Evolutionary conservation across 2,888 invertebrate genomes (phyloP).

Genomic region (Eupsilia transversa): DNA sequence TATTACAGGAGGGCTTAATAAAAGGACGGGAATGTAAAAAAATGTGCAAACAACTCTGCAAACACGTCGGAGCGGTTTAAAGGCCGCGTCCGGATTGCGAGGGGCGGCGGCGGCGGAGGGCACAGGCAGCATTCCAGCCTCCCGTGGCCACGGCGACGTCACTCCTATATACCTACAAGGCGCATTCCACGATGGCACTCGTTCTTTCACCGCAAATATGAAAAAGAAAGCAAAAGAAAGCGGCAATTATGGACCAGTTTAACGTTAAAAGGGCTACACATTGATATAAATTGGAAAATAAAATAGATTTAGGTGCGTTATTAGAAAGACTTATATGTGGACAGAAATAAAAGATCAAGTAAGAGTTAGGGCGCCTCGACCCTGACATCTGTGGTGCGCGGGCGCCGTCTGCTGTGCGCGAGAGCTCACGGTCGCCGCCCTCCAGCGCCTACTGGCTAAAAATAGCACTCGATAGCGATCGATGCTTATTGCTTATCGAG

Average conservation of each 20-base stretch:
- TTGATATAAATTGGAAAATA: conserved; percentile 20
- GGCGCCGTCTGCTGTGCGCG: conserved; percentile 75
- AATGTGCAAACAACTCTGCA: conserved; percentile 90
- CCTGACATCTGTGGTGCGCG: conserved; percentile 82
- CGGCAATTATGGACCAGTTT: conserved; percentile 67
- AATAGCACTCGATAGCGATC: conserved; percentile 81
- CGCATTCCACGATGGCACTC: conserved; percentile 79
- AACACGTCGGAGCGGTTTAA: conserved; percentile 90
- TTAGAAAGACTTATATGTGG: conserved; percentile 32
- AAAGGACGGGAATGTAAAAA: conserved; percentile 89
- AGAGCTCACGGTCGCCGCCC: conserved; percentile 85
- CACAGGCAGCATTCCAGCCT: conserved; percentile 87
- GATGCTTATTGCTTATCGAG: conserved; percentile 73
- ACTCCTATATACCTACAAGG: conserved; percentile 77
- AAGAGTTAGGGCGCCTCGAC: conserved; percentile 73
- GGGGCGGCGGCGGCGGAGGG: conserved; percentile 85
- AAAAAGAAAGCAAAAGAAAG: conserved; percentile 75
- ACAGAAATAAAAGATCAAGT: conserved; percentile 66
- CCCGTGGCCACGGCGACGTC: conserved; percentile 83
- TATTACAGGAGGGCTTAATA: conserved; percentile 83
- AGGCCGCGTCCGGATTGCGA: conserved; percentile 90
- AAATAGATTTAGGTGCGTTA: conserved; percentile 10
- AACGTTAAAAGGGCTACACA: conserved; percentile 54
- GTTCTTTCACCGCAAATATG: conserved; percentile 74
- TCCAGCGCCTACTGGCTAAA: conserved; percentile 83